These are phyloP conservation scores for Phrixothrix hirtus DNA, from an alignment of 2,888 invertebrate species.

Conservation along the genomic window DNA sequence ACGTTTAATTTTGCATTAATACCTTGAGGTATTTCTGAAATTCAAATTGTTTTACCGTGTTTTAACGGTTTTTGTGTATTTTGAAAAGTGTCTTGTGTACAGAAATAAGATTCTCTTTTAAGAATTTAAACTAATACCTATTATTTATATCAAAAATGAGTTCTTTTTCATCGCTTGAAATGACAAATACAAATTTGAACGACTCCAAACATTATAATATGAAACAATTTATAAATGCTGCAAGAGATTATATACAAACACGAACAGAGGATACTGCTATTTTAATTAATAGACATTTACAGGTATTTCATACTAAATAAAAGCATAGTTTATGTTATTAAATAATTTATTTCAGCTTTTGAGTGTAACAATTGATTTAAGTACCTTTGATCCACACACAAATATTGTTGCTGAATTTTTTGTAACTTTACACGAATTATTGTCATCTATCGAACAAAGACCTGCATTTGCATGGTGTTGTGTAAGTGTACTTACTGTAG, in stretches of 20 bases:
- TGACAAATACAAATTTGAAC: neutral
- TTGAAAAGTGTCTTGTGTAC: too few species aligned
- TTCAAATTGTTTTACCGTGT: too few species aligned
- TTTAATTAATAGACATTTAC: constrained; percentile 60
- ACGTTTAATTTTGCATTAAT: too few species aligned
- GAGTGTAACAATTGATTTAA: constrained; percentile 65
- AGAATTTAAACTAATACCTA: neutral
- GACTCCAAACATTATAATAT: constrained; percentile 47
- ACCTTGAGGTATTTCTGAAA: too few species aligned
- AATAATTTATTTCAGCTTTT: constrained; percentile 62
- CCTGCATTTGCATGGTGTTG: constrained; percentile 68
- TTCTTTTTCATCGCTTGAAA: neutral
- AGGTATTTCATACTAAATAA: too few species aligned
- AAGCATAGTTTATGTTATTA: too few species aligned
- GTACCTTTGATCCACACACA: constrained; percentile 69
- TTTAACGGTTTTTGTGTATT: too few species aligned
- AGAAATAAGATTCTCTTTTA: neutral
- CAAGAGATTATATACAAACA: constrained; percentile 60
- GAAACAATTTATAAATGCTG: constrained; percentile 61
- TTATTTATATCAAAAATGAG: constrained; percentile 4
- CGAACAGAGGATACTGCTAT: constrained; percentile 60
- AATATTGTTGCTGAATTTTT: constrained; percentile 69
- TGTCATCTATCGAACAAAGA: constrained; percentile 61
- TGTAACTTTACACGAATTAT: constrained; percentile 67
- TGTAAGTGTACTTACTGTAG: constrained; percentile 66